Base-by-base conservation (phyloP, 2,113 vertebrate genomes). In the Dasyornis broadbenti region DNA sequence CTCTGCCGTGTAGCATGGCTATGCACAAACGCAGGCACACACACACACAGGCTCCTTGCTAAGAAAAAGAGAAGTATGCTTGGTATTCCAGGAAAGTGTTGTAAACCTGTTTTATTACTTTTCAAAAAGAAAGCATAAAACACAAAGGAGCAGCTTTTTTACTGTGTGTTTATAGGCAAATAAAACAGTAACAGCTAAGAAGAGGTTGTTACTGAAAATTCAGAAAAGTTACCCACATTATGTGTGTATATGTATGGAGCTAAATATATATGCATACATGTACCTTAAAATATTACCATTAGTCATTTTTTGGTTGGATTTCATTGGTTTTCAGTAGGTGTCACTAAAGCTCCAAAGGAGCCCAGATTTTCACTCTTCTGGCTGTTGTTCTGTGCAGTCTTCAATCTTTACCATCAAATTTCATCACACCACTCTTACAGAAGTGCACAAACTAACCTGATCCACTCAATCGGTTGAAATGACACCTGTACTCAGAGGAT, bases 291-390 rank as follows among this genome's bases (percentile, higher is more conserved):
- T 83, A 56, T 0, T 53, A 57, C 3, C 16, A 76, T 79, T 47
- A 59, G n/a, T 45, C 9, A 9, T 28, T 23, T 76, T 79, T 83
- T 8, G 15, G 26, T 66, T 66, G 52, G 20, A 47, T 89, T 93
- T 95, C 68, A 20, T 30, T 89, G 39, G 10, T 77, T 83, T 90
- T 93, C 95, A 84, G 64, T 92, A 97, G 94, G 77, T 96, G 96
- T 97, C 96, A 94, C 82, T 88, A 96, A 81, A 91, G 68, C 64
- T 81, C 91, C 12, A 15, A 19, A 89, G 54, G 16, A 90, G 20
- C 15, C 2, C 39, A 45, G 21, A 59, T 73, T 77, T 77, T 73
- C 23, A 31, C 15, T 87, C 17, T 72, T 71, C 20, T 61, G 40
- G 22, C 37, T 60, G 8, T 37, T 53, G 39, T 54, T 83, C 65